Evolutionary conservation across 2,113 vertebrate species (phyloP).

Genomic region (Tenebrosternarchus preto): DNA sequence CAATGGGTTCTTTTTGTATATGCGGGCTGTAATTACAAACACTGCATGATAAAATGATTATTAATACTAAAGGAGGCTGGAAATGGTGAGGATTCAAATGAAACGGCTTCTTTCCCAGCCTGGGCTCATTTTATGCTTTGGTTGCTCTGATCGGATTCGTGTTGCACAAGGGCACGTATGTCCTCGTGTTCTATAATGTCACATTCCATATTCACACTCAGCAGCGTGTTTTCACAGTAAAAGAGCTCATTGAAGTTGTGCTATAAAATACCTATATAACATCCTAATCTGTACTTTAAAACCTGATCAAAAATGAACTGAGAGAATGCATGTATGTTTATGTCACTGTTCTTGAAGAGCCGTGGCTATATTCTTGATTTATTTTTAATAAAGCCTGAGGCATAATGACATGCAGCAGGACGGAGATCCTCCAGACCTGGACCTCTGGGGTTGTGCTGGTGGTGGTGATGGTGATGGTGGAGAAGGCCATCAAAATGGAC

Average conservation of each 20-base stretch:
- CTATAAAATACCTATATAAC: background rate
- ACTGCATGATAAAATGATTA: constrained; percentile 57
- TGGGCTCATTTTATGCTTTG: constrained; percentile 55
- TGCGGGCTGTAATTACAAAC: constrained; percentile 55
- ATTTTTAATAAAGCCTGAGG: background rate
- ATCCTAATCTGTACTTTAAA: constrained; percentile 13
- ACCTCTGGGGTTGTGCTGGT: no score
- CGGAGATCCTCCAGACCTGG: no score
- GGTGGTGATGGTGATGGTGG: no score
- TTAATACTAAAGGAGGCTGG: constrained; percentile 49
- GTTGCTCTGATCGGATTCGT: constrained; percentile 48
- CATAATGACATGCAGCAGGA: no score
- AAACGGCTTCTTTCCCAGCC: constrained; percentile 38
- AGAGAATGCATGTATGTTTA: background rate
- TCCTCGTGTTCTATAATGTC: constrained; percentile 37
- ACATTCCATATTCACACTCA: constrained; percentile 43
- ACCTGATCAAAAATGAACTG: constrained; percentile 3
- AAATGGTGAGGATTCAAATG: constrained; percentile 51
- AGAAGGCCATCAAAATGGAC: no score
- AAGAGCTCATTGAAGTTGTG: constrained; percentile 1
- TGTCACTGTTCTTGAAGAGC: no score
- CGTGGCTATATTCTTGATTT: background rate
- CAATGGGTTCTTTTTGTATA: constrained; percentile 41
- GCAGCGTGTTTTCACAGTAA: background rate
- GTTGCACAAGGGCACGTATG: constrained; percentile 41